These are phyloP conservation scores for Brachyhypopomus occidentalis DNA, from an alignment of 2,113 vertebrate genomes.

Conservation along the genomic window DNA sequence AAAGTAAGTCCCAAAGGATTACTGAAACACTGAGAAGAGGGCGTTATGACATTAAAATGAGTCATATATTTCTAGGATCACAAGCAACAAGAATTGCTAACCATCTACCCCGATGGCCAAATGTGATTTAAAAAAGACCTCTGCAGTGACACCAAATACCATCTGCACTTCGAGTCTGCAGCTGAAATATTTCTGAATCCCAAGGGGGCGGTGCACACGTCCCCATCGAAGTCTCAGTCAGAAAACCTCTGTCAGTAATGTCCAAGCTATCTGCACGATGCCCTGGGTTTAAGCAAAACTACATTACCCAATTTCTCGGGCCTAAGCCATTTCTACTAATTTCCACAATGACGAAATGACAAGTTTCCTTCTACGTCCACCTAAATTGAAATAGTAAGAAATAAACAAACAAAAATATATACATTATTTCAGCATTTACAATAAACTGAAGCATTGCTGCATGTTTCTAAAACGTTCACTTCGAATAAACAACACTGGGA, in stretches of 20 bases:
- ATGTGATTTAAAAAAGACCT: slow-evolving; percentile 17
- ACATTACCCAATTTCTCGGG: no score
- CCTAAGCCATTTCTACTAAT: no score
- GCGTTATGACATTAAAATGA: background rate
- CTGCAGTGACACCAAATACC: slow-evolving; percentile 35
- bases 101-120: background rate
- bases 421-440: background rate
- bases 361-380: no score
- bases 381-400: no score
- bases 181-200: slow-evolving; percentile 70
- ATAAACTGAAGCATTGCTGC: background rate
- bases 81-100: slow-evolving; percentile 7
- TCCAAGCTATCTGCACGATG: slow-evolving; percentile 69
- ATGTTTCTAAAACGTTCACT: background rate
- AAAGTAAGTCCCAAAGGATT: background rate
- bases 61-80: background rate
- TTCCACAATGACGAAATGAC: no score
- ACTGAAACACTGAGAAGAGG: background rate
- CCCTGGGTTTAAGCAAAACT: slow-evolving; percentile 8
- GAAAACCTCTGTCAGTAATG: slow-evolving; percentile 57
- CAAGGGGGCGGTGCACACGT: slow-evolving; percentile 71
- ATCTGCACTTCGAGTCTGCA: slow-evolving; percentile 61
- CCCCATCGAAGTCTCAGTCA: slow-evolving; percentile 71
- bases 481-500: background rate
- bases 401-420: no score